Base-by-base conservation (phyloP, 2,888 invertebrate genomes). In the Anarsia innoxiella region DNA sequence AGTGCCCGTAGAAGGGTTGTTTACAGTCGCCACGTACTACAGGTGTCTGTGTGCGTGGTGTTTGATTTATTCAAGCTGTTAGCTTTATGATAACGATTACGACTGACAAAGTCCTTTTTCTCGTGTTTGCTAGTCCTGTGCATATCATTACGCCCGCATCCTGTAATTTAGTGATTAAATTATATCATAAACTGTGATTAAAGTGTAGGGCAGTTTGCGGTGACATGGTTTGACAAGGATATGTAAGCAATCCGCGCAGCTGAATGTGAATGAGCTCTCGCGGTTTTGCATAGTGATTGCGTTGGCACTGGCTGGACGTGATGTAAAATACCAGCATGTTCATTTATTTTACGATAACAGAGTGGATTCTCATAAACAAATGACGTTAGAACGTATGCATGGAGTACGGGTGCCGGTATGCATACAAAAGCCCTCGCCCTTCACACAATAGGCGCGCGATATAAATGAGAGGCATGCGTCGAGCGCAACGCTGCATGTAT, bases 1-100 rank as follows among this genome's bases (percentile, higher is more conserved):
- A 66, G 61, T 59, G 49, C 57, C 63, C 59, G 51, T 54, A 55
- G 55, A 63, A 61, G 64, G 65, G 66, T 59, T 69, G 63, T 62
- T 65, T 65, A 63, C 57, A 46, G 48, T 51, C 45, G 46, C 46
- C 49, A 49, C 52, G 51, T 55, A 48, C 49, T 41, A 51, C 53
- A 54, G 36, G 46, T 56, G 45, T 8, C 12, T 31, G 34, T 34
- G 39, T 29, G 32, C 26, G 36, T 28, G 27, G 40, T 37, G 41
- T 45, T 40, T 42, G 45, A 45, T 42, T 45, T 45, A 45, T 33
- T 31, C 36, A 40, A 29, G 37, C 34, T 39, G 39, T 35, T 44
- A 36, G 36, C 35, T 36, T 38, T 41, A 41, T 31, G 41, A 41
- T 41, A 38, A 41, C 41, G 37, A 40, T 35, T 35, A 41, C 30